phyloP scores from a whole-genome alignment of 2,113 vertebrate genomes.

The Agapornis roseicollis region DNA sequence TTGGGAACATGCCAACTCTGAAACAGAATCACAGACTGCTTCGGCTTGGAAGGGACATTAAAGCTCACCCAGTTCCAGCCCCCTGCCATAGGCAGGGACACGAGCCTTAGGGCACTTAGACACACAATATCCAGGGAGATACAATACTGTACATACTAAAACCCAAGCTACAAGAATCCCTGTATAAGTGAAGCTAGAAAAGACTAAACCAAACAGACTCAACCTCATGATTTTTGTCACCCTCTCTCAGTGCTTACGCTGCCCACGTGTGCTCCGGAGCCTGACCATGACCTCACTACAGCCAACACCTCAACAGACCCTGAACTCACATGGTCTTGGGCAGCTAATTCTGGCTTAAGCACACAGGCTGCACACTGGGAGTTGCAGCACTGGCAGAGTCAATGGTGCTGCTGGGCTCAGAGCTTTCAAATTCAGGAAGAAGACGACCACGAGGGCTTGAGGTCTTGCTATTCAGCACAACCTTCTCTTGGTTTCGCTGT shows the following conservation, averaged over 20 bases:
- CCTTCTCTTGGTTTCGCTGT: slow-evolving; percentile 53
- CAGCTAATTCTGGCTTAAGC: slow-evolving; percentile 4
- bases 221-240: neutral
- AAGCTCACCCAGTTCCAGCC: neutral
- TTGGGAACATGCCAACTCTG: neutral
- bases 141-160: neutral
- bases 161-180: neutral
- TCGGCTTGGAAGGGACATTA: neutral
- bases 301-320: neutral
- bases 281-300: slow-evolving; percentile 18
- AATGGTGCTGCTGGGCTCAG: neutral
- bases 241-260: neutral
- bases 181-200: neutral
- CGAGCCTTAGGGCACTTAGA: neutral
- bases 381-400: neutral
- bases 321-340: neutral
- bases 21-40: neutral
- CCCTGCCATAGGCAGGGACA: neutral
- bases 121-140: neutral
- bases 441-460: neutral
- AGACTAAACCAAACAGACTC: neutral
- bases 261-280: neutral
- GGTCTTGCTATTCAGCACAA: slow-evolving; percentile 46
- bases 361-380: neutral
- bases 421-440: slow-evolving; percentile 13